Base-by-base conservation (phyloP, 2,113 vertebrate genomes). In the Platanista minor region DNA sequence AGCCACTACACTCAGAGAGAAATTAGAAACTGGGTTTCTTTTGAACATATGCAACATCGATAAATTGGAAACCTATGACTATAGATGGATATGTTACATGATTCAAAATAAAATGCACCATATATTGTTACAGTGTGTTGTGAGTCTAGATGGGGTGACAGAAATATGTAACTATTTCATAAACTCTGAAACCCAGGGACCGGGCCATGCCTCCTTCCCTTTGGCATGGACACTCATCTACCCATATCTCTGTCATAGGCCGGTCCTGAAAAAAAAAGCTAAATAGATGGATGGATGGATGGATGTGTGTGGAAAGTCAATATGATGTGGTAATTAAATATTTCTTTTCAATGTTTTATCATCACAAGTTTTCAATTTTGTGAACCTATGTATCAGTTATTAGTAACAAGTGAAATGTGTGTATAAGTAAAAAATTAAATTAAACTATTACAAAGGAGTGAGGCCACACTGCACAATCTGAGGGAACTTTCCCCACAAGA, bases 201-300 rank as follows among this genome's bases (percentile, higher is more conserved):
- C 21, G 52, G 18, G 20, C 33, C 33, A 2, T 7, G n/a, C 43
- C 23, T 66, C 0, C 8, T 20, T 57, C 49, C 25, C 6, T 1
- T 18, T 20, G 3, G 7, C 46, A 25, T 12, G 1, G 8, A 33
- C 36, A 18, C 8, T 59, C n/a, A 4, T 1, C 14, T 31, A 31
- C 41, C 33, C 1, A 12, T 3, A 3, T 23, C 18, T 25, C 71
- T 54, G 46, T 49, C 5, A 13, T 8, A 62, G 14, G 17, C 23
- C 27, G 36, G 69, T 69, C 49, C 25, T 21, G n/a, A 54, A 17
- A 17, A 54, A 13, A 13, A n/a, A n/a, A 23, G 33, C 33, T 59
- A 61, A 75, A 41, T 25, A n/a, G 49, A 46, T 5, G 25, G 0
- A 0, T 8, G 3, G 0, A 0, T 8, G 3, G 41, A 41, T 8